Evolutionary conservation across 1,140 invertebrate genomes (phyloP).

Genomic region (Asbolus verrucosus): DNA sequence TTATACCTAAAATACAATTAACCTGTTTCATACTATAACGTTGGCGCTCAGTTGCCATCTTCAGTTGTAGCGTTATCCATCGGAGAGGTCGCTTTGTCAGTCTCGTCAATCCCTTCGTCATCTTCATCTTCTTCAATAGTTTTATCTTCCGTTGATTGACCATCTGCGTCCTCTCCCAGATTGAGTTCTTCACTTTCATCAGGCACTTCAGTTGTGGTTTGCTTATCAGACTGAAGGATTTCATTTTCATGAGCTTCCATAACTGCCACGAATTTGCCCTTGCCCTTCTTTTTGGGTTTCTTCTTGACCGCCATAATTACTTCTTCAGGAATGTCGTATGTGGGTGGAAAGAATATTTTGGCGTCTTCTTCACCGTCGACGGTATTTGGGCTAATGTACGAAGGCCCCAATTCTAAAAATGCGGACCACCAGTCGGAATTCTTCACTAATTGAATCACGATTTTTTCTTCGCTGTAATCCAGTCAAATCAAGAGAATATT

Average conservation of each 20-base stretch:
- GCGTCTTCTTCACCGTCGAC: constrained; percentile 71
- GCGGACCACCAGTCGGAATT: constrained; percentile 66
- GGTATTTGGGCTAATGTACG: constrained; percentile 71
- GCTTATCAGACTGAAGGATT: background rate
- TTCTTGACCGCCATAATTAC: constrained; percentile 54
- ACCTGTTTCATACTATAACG: too few relatives aligned
- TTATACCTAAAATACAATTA: too few relatives aligned
- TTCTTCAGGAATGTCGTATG: constrained; percentile 66
- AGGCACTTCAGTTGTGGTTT: background rate
- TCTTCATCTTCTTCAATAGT: constrained; percentile 6
- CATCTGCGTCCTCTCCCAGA: background rate
- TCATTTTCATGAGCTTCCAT: constrained; percentile 20
- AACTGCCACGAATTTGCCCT: constrained; percentile 23
- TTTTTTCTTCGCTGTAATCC: constrained; percentile 71
- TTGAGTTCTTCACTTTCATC: background rate
- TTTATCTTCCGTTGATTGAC: constrained; percentile 32
- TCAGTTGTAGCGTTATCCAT: too few relatives aligned
- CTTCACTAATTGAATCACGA: constrained; percentile 71
- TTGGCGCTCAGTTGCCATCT: too few relatives aligned
- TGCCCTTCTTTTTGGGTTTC: constrained; percentile 53
- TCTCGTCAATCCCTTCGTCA: constrained; percentile 41
- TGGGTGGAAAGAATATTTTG: constrained; percentile 71
- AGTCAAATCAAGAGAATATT: background rate
- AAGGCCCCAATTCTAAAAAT: constrained; percentile 69
- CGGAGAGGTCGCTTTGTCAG: constrained; percentile 61